These are phyloP conservation scores for Polydrusus tereticollis DNA, from an alignment of 2,888 invertebrate genomes.

Conservation along the genomic window DNA sequence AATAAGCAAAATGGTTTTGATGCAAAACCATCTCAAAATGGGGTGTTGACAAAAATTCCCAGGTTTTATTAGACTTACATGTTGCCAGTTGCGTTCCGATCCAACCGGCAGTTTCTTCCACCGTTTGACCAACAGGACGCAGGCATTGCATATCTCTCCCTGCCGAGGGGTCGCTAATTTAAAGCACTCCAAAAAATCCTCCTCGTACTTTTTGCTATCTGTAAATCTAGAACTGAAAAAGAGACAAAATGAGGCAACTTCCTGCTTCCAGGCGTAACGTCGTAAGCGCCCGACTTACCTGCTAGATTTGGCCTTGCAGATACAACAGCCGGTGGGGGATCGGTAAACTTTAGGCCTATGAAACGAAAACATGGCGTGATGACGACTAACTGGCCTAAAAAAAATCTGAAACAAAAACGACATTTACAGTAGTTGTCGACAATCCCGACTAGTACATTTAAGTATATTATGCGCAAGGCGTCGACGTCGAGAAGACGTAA, in stretches of 20 bases:
- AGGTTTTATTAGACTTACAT: constrained; percentile 71
- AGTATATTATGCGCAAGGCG: background rate
- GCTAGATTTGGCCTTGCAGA: constrained; percentile 89
- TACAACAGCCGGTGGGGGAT: constrained; percentile 86
- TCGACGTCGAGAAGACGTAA: constrained; percentile 19
- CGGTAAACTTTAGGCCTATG: constrained; percentile 89
- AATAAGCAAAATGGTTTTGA: too few species aligned
- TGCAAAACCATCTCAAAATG: background rate
- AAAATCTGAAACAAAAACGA: constrained; percentile 32
- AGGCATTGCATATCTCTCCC: constrained; percentile 90
- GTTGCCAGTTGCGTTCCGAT: constrained; percentile 81
- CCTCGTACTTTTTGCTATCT: constrained; percentile 86
- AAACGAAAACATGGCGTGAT: constrained; percentile 85
- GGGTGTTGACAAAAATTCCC: background rate
- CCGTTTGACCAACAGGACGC: constrained; percentile 85
- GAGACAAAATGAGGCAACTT: background rate
- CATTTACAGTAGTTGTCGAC: too few species aligned
- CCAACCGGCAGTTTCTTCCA: constrained; percentile 83
- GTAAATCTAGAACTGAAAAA: constrained; percentile 81
- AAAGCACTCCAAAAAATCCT: constrained; percentile 85
- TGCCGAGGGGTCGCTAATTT: constrained; percentile 79
- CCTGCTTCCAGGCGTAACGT: background rate
- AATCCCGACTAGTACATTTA: background rate
- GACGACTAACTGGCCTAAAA: constrained; percentile 13
- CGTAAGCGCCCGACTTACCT: constrained; percentile 68